Base-by-base conservation (phyloP, 2,888 invertebrate species). In the Amblyjoppa fuscipennis region DNA sequence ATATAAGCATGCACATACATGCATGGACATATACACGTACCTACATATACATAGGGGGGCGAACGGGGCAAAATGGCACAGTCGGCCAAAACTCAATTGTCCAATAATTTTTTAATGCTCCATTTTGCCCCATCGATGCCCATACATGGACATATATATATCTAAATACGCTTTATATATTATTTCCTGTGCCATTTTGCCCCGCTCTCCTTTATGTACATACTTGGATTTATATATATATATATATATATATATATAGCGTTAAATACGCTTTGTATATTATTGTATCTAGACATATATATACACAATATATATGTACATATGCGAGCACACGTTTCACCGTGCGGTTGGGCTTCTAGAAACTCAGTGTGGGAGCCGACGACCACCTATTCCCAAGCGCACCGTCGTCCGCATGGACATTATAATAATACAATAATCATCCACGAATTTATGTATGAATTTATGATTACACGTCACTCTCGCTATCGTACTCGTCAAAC, bases 351-450 rank as follows among this genome's bases (percentile, higher is more conserved):
- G 3, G n/a, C 56, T 69, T 73, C 59, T 13, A 16, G 20, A 59
- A 64, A 75, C 64, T 51, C 76, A 41, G 45, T 41, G 81, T 59
- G 75, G 71, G 56, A 53, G 20, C 4, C 64, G 53, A 74, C 31
- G 53, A 59, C 77, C 28, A 56, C 51, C 49, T 13, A 34, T 78
- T 81, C 59, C 59, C 81, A 53, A 61, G 20, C 69, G 41, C 66
- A 41, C 41, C 59, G 59, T 2, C 53, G 53, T 25, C 38, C 20
- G 9, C 45, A 56, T 11, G 71, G n/a, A 64, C 20, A 66, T 64
- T 20, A 45, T 13, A 41, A 38, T 74, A 74, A 73, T 66, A 66
- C 64, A 66, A 78, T 38, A 71, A 73, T 74, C 59, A 80, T 80
- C 71, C 34, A 41, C 75, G 38, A 51, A 73, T 84, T 45, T 69